Conservation (phyloP, 2,888 invertebrate genomes). For the Amphimallon solstitiale region DNA sequence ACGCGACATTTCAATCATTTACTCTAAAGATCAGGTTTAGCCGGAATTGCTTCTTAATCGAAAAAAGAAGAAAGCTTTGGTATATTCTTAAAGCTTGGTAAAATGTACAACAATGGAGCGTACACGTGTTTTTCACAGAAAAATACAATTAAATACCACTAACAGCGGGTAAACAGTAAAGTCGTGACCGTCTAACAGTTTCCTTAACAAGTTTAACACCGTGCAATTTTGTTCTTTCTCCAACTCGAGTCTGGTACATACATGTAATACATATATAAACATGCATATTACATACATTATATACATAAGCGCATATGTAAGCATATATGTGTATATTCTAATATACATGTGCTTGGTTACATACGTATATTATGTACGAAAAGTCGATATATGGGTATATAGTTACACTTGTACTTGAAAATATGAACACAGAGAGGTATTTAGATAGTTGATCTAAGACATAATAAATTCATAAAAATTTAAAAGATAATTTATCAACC, state of each 20-base stretch:
- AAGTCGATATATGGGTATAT: neutral
- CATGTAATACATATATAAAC: neutral
- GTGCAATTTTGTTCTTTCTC: slow-evolving; percentile 15
- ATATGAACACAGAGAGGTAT: too few relatives aligned
- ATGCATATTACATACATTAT: neutral
- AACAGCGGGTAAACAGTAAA: slow-evolving; percentile 19
- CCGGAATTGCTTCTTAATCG: too few relatives aligned
- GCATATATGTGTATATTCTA: neutral
- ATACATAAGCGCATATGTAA: neutral
- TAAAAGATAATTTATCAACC: too few relatives aligned
- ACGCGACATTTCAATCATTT: too few relatives aligned
- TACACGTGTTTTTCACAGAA: too few relatives aligned
- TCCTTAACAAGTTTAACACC: slow-evolving; percentile 9
- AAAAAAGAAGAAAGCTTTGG: too few relatives aligned
- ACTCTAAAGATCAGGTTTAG: too few relatives aligned
- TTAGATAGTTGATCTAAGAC: too few relatives aligned
- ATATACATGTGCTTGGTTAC: neutral
- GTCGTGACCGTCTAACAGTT: slow-evolving; percentile 28
- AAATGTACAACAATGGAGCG: too few relatives aligned
- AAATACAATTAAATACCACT: neutral
- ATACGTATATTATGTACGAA: neutral
- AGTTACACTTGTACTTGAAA: too few relatives aligned
- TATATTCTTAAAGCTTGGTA: too few relatives aligned
- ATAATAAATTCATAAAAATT: too few relatives aligned
- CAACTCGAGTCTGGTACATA: neutral